phyloP scores from a whole-genome alignment of 92 coral and sea anemone genomes.

The Palythoa grandis region DNA sequence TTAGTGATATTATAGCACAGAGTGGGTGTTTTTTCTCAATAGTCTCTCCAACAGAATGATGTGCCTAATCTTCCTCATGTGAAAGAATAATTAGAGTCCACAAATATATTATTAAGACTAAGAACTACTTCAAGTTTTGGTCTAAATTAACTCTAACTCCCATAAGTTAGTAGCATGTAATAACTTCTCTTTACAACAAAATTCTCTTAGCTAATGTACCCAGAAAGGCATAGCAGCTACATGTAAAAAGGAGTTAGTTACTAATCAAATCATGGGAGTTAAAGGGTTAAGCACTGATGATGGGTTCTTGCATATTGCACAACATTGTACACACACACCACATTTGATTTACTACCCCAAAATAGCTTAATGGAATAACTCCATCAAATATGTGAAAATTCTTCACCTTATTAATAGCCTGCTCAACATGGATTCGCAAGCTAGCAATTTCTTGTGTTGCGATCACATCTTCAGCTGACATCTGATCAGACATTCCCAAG shows the following conservation, averaged over 20 bases:
- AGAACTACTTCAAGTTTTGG: neutral
- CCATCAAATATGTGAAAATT: constrained; percentile 53
- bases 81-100: constrained; percentile 2
- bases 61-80: constrained; percentile 1
- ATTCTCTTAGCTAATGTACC: neutral
- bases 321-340: constrained; percentile 54
- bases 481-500: constrained; percentile 57
- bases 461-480: constrained; percentile 61
- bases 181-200: neutral
- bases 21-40: constrained; percentile 6
- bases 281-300: constrained; percentile 46
- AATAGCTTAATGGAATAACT: constrained; percentile 41
- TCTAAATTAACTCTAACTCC: constrained; percentile 1
- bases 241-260: neutral
- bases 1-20: neutral
- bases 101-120: neutral
- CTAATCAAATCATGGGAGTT: constrained; percentile 1
- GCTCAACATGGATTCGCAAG: constrained; percentile 50
- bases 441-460: constrained; percentile 63
- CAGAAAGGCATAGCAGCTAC: constrained; percentile 3
- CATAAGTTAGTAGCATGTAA: neutral
- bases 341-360: constrained; percentile 61
- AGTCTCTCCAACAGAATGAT: constrained; percentile 3
- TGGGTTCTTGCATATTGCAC: constrained; percentile 55
- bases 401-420: constrained; percentile 51